A percentile compares a stretch with the other conserved stretches of the same genome.
Evolutionary conservation across 2,113 vertebrate species (phyloP).

Genomic region (Sarotherodon lohbergeri): DNA sequence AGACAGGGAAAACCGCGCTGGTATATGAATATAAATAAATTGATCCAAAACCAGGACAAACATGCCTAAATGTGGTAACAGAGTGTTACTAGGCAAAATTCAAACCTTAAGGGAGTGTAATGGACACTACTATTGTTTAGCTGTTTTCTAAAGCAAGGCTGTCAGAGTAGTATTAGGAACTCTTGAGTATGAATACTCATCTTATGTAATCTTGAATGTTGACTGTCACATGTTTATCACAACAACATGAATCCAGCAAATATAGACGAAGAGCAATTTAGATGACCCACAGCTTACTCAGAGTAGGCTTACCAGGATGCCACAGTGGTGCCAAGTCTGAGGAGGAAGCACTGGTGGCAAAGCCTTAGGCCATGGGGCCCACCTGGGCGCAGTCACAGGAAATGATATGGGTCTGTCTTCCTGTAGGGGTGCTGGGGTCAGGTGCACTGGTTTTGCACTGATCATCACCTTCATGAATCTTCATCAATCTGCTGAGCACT

Average conservation of each 20-base stretch:
- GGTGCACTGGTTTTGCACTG: neutral
- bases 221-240: neutral
- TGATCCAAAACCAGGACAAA: neutral
- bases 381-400: neutral
- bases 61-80: rapidly evolving
- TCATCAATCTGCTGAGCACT: neutral
- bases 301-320: neutral
- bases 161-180: neutral
- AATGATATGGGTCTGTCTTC: neutral
- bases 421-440: neutral
- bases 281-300: neutral
- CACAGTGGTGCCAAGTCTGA: neutral
- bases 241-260: neutral
- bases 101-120: neutral
- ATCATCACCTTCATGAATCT: neutral
- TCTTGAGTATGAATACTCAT: neutral
- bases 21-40: neutral
- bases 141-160: neutral
- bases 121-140: neutral
- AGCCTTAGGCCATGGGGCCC: neutral
- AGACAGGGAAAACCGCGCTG: neutral
- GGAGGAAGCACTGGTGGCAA: neutral
- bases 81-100: neutral
- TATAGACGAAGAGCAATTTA: neutral
- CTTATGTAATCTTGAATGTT: neutral